Evolutionary conservation across 2,113 vertebrate species (phyloP), one percentile per base, ranked within the genome.

Genomic region (Bubalus kerabau): DNA sequence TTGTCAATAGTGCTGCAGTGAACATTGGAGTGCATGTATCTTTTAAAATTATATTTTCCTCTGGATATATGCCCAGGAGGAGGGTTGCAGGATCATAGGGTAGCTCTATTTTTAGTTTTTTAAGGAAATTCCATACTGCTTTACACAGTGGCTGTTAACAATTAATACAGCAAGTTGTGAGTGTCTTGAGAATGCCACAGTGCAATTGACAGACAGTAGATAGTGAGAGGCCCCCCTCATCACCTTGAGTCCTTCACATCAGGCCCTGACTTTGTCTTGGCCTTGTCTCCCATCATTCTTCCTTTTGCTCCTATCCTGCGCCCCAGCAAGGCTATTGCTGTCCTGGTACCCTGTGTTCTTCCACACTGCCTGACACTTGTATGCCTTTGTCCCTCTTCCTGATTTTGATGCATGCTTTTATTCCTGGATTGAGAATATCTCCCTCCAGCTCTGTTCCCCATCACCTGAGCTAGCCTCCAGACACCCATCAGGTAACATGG

Each of bases 221-320:
- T 10, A 48, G 32, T 24, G 30, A 50, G 48, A 57, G 32, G 21
- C 67, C 36, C 71, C n/a, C 15, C 24, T 10, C 2, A 3, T 46
- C 40, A 7, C 32, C 4, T 19, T 3, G 7, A 13, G n/a, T 7
- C 26, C n/a, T 28, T 28, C 36, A 12, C 0, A 5, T 23, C 57
- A n/a, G n/a, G 17, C 59, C 56, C 74, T 90, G 85, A 23, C 36
- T 17, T 32, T 23, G 52, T 40, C 60, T 67, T 76, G 57, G 74
- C 10, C 5, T n/a, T 26, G 2, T 52, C 46, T 57, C 19, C 62
- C 82, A 23, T 30, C 2, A 1, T 74, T 67, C 9, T 8, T 54
- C 28, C 4, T 52, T 10, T 57, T 24, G 36, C 11, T n/a, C 59
- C 2, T 13, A 3, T 40, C 30, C 50, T 83, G 43, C 11, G 3